Percentiles rank a stretch among this genome's conserved stretches.
Evolutionary conservation across 1,140 invertebrate species (phyloP).

Genomic region (Tetranychus urticae): DNA sequence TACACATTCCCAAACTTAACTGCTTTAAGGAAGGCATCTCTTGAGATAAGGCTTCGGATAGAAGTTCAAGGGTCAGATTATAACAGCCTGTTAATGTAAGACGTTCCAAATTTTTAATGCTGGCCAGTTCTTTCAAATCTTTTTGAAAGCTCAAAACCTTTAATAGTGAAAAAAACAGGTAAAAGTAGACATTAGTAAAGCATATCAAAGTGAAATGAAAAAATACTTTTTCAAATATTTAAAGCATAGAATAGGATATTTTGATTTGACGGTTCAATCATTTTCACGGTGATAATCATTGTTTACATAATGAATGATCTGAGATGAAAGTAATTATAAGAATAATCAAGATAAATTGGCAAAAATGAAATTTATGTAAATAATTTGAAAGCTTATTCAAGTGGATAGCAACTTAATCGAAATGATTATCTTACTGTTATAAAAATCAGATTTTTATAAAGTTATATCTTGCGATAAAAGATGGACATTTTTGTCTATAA

Average conservation of each 20-base stretch:
- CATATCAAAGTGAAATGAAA: no score
- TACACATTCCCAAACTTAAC: constrained; percentile 71
- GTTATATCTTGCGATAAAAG: no score
- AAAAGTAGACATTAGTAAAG: not conserved
- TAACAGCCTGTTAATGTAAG: constrained; percentile 78
- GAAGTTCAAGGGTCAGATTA: constrained; percentile 57
- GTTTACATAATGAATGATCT: no score
- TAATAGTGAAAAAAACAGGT: not conserved
- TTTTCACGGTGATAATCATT: no score
- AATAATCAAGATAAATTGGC: not conserved
- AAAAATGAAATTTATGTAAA: not conserved
- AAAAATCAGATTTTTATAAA: no score
- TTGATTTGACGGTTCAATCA: no score
- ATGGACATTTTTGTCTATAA: no score
- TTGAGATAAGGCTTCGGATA: constrained; percentile 45
- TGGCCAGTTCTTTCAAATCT: constrained; percentile 61
- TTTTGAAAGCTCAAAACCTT: constrained; percentile 53
- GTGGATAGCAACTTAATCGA: not conserved
- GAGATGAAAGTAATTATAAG: not conserved
- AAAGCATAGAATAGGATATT: no score
- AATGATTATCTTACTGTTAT: not conserved
- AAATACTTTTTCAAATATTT: no score
- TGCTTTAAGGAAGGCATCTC: constrained; percentile 38
- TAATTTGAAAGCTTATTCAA: not conserved
- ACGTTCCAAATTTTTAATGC: constrained; percentile 58